Base-by-base conservation (phyloP, 2,888 invertebrate genomes). In the Mythimna impura region DNA sequence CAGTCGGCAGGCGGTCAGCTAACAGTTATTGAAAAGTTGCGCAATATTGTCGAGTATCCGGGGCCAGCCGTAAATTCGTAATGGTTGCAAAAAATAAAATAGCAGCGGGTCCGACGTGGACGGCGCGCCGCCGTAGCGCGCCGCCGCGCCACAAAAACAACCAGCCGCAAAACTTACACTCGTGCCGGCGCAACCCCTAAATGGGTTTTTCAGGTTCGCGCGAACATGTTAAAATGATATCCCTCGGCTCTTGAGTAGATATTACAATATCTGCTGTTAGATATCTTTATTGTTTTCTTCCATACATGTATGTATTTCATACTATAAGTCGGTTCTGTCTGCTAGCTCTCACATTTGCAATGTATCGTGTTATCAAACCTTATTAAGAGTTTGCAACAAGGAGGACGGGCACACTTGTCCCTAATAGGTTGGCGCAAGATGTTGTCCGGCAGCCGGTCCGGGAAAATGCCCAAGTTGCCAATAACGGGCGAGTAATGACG, bases 11-110 rank as follows among this genome's bases (percentile, higher is more conserved):
- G 86, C 90, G 89, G 90, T 87, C 89, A 89, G 90, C 91, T 91
- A 93, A 92, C 93, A 94, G 95, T 95, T 96, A 96, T 96, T 96
- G 96, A 96, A 96, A 96, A 96, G 94, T 96, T 94, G 93, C 93
- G 94, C 95, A 95, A 96, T 96, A 96, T 95, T 95, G 95, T 94
- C 94, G 94, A 95, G 95, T 94, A 92, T 93, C 90, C 92, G 91
- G 78, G 92, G 89, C 92, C 88, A 89, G 88, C 93, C 94, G 95
- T 96, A 96, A 95, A 96, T 95, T 95, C 93, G 95, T 95, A 96
- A 95, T 95, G 95, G 95, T 90, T 88, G 92, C 94, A 96, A 96
- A 96, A 95, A 95, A 95, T 93, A 94, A 94, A 95, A 93, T 92
- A 90, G 91, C 85, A 86, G 76, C 89, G 78, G 90, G 90, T 87